A percentile compares a stretch with the other conserved stretches of the same genome.
phyloP scores from a whole-genome alignment of 23 tunicate genomes.

The Styela plicata region DNA sequence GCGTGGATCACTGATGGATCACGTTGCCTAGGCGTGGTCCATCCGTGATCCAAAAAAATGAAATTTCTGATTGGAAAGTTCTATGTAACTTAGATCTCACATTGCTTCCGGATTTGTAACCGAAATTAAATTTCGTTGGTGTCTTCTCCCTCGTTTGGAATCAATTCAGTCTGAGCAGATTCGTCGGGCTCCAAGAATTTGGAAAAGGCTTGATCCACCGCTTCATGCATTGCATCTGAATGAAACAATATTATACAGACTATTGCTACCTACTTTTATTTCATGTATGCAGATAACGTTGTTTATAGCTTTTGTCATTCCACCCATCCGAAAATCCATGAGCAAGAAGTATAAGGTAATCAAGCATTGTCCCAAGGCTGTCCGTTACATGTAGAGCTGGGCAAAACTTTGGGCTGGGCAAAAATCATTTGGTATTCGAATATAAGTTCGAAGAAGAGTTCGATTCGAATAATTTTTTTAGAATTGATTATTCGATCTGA shows the following conservation, averaged over 20 bases:
- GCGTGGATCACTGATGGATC: too few relatives aligned
- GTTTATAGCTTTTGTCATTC: too few relatives aligned
- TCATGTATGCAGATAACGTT: too few relatives aligned
- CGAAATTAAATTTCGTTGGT: neutral
- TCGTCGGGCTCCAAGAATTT: neutral
- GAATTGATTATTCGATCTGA: too few relatives aligned
- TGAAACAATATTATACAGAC: neutral
- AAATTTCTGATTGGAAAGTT: neutral
- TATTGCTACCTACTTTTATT: neutral
- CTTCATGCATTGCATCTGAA: neutral
- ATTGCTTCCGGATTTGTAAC: too few relatives aligned
- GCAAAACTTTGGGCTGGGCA: too few relatives aligned
- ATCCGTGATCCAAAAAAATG: neutral
- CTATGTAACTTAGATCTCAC: too few relatives aligned
- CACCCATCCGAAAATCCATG: too few relatives aligned
- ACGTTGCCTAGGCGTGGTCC: neutral
- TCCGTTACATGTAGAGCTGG: neutral
- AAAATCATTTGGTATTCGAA: too few relatives aligned
- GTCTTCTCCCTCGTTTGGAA: neutral
- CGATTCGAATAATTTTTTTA: too few relatives aligned
- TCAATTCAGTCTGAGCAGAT: neutral
- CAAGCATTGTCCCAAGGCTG: neutral
- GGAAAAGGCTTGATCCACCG: neutral
- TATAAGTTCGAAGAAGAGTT: too few relatives aligned
- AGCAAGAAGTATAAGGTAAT: too few relatives aligned